A percentile compares a stretch with the other conserved stretches of the same genome.
Conservation (phyloP, 1,140 invertebrate species). For the Drosophila sp. region DNA sequence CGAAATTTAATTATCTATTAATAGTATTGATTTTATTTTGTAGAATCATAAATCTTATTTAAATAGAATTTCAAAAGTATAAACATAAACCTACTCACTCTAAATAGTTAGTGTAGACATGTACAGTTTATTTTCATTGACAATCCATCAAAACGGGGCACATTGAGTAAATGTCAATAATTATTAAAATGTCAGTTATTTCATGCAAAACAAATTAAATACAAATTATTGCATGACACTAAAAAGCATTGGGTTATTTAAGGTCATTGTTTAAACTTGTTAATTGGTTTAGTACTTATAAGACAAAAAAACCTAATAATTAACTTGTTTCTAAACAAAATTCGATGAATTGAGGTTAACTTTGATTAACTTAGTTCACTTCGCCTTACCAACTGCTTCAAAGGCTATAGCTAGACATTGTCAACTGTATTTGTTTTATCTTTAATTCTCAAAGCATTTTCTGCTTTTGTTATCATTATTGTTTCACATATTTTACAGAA, state of each 20-base stretch:
- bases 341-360: not conserved
- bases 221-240: not conserved
- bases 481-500: not conserved
- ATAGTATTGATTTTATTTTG: too few relatives aligned
- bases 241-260: slow-evolving; percentile 2
- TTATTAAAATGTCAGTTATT: slow-evolving; percentile 7
- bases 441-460: too few relatives aligned
- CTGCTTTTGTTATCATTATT: not conserved
- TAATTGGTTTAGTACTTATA: not conserved
- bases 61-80: too few relatives aligned
- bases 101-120: too few relatives aligned
- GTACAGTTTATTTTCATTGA: not conserved
- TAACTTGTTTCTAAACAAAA: not conserved
- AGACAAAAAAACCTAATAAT: not conserved
- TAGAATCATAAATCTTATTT: too few relatives aligned
- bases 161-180: not conserved
- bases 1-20: too few relatives aligned
- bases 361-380: not conserved
- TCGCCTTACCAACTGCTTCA: not conserved
- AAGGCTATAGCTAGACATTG: not conserved
- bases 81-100: too few relatives aligned
- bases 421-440: not conserved
- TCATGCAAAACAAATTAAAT: slow-evolving; percentile 5
- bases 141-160: not conserved
- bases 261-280: not conserved